These are phyloP conservation scores for Ophion ellenae DNA, from an alignment of 2,888 invertebrate species.

Conservation along the genomic window DNA sequence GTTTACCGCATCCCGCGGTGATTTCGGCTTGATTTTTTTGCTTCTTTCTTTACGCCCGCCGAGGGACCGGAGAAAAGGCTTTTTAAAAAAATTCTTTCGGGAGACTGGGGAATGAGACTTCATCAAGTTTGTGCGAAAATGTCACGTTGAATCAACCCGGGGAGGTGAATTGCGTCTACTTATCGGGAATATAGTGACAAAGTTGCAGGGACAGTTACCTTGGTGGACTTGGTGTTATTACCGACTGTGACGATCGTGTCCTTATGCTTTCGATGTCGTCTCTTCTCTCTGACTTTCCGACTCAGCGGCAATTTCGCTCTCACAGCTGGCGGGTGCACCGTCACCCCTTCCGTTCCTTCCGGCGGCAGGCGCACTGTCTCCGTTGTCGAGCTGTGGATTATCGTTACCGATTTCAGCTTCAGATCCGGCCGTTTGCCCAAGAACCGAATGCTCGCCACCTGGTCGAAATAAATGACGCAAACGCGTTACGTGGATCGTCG, in stretches of 20 bases:
- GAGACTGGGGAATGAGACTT: background rate
- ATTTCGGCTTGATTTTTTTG: conserved; percentile 25
- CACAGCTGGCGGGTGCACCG: conserved; percentile 92
- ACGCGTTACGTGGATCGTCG: background rate
- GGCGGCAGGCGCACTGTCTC: conserved; percentile 93
- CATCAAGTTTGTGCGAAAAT: background rate
- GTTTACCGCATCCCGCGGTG: conserved; percentile 36
- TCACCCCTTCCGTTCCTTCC: conserved; percentile 89
- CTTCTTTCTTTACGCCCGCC: background rate
- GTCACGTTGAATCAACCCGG: background rate
- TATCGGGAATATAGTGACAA: background rate
- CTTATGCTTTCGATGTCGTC: conserved; percentile 86
- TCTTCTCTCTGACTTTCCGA: conserved; percentile 90
- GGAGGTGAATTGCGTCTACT: background rate
- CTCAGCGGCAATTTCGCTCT: conserved; percentile 94
- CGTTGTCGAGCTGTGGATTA: conserved; percentile 95
- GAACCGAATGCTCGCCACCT: conserved; percentile 92
- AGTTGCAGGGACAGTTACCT: conserved; percentile 76
- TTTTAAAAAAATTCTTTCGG: background rate
- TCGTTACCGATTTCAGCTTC: conserved; percentile 94
- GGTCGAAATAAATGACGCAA: conserved; percentile 63
- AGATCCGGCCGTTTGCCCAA: conserved; percentile 92
- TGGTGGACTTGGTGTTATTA: conserved; percentile 84
- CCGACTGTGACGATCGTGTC: conserved; percentile 78
- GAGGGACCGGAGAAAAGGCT: background rate